Base-by-base conservation (phyloP, 2,113 vertebrate species). In the Astur gentilis region DNA sequence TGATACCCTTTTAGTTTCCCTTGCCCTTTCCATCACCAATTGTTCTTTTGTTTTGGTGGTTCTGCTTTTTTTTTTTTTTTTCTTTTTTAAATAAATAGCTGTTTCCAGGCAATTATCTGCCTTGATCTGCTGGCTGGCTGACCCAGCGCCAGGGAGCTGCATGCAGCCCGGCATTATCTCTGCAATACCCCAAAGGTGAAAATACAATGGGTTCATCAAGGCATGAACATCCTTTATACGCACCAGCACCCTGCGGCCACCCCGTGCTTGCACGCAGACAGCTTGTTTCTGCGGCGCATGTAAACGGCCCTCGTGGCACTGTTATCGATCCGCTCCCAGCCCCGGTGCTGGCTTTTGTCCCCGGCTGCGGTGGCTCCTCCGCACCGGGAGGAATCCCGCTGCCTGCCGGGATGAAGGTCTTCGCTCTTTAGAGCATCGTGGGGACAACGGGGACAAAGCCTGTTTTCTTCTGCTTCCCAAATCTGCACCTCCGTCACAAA, bases 201-300 rank as follows among this genome's bases (percentile, higher is more conserved):
- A 45, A 45, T 65, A 89, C 70, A 77, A 36, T 10, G 61, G 23
- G 47, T 29, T 83, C 60, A 83, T 4, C 36, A 15, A 80, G 45
- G 66, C 14, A 40, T 7, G 7, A 85, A 44, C 7, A 4, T 8
- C 71, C 73, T 79, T 55, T 42, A 29, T 3, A 4, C 2, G 7
- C 32, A n/a, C 10, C 32, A 49, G 64, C 14, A 23, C 19, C 87
- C 71, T 0, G 3, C 4, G 5, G 36, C 18, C 64, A 6, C 38
- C 8, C 21, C 12, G 2, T 3, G 25, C 45, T 2, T 6, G 10
- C 61, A 45, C 2, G 1, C 20, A n/a, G 42, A 36, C 8, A 23
- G 50, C 49, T 61, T 11, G n/a, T 55, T 87, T 58, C 87, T 62
- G 36, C 69, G 36, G 9, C 4, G 6, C 44, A 17, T 3, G 5